phyloP scores from a whole-genome alignment of 2,888 invertebrate species.

The Oxytorus armatus region DNA sequence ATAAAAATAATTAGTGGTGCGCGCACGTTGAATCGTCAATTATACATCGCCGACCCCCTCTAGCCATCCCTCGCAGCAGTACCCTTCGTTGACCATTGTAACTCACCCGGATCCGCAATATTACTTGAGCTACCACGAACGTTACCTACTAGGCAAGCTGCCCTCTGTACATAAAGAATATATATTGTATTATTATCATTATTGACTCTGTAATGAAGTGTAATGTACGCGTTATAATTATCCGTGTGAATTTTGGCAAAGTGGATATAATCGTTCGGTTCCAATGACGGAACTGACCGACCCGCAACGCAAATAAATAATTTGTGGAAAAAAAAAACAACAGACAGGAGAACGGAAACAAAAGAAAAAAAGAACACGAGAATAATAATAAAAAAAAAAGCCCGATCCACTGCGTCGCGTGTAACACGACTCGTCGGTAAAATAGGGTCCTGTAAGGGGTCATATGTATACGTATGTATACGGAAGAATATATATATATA shows the following conservation, averaged over 20 bases:
- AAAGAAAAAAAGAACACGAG: slow-evolving; percentile 22
- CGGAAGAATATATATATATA: too few species aligned
- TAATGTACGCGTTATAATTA: slow-evolving; percentile 81
- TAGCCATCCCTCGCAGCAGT: neutral
- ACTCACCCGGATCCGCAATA: slow-evolving; percentile 69
- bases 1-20: slow-evolving; percentile 50
- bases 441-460: slow-evolving; percentile 5
- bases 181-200: slow-evolving; percentile 73
- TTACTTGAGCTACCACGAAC: slow-evolving; percentile 75
- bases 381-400: slow-evolving; percentile 62
- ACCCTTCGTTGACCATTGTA: slow-evolving; percentile 60
- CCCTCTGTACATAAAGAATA: slow-evolving; percentile 82
- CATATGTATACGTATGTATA: too few species aligned
- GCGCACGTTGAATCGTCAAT: slow-evolving; percentile 63
- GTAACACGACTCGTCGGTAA: slow-evolving; percentile 37
- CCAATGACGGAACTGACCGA: slow-evolving; percentile 52
- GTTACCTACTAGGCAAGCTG: slow-evolving; percentile 79
- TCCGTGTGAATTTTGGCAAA: slow-evolving; percentile 79
- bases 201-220: slow-evolving; percentile 82
- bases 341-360: slow-evolving; percentile 47
- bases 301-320: slow-evolving; percentile 58
- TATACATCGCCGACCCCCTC: slow-evolving; percentile 24
- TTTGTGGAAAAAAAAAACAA: slow-evolving; percentile 58
- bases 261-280: slow-evolving; percentile 53
- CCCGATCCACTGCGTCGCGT: slow-evolving; percentile 72